Evolutionary conservation across 2,113 vertebrate species (phyloP).

Genomic region (Macquaria australasica): DNA sequence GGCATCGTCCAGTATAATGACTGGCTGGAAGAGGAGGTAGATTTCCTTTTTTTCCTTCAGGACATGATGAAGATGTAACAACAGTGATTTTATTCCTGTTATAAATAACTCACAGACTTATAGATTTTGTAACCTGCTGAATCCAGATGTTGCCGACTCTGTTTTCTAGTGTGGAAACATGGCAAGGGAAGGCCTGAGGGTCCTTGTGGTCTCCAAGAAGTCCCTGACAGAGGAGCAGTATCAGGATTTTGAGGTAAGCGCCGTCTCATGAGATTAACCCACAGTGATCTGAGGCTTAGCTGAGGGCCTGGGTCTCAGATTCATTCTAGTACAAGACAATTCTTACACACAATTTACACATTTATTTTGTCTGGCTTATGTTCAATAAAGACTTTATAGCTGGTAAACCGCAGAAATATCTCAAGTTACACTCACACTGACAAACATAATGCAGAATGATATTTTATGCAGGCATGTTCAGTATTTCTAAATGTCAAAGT

Average conservation of each 20-base stretch:
- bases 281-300: not conserved
- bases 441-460: conserved; percentile 19
- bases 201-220: conserved; percentile 97
- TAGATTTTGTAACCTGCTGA: not conserved
- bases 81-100: conserved; percentile 6
- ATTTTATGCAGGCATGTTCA: conserved; percentile 33
- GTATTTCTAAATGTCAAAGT: conserved; percentile 74
- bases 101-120: not conserved
- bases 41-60: not conserved
- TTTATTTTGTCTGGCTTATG: not conserved
- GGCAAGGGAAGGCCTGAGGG: conserved; percentile 96
- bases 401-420: not conserved
- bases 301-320: not conserved
- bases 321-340: not conserved
- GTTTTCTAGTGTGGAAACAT: conserved; percentile 94
- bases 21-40: conserved; percentile 98
- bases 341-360: not conserved
- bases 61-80: not conserved
- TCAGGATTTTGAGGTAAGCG: conserved; percentile 94
- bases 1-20: conserved; percentile 98
- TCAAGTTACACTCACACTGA: not conserved
- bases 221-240: conserved; percentile 97
- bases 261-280: not conserved
- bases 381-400: not conserved
- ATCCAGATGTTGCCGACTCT: conserved; percentile 30